Evolutionary conservation across 2,888 invertebrate genomes (phyloP).

Genomic region (Catocala nupta): DNA sequence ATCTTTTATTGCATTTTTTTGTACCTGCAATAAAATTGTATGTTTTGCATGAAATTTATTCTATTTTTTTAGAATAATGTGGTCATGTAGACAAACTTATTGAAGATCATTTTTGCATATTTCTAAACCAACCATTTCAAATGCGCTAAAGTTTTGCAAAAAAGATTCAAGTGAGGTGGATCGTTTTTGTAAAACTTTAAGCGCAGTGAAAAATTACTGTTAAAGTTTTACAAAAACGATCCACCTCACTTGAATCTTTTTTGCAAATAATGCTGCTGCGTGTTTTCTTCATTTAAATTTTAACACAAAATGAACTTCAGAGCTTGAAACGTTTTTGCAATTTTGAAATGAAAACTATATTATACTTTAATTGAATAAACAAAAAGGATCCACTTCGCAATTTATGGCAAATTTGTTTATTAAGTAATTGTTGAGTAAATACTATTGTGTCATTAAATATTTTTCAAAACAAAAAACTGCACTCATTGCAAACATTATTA

Average conservation of each 20-base stretch:
- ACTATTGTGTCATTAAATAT: too few species aligned
- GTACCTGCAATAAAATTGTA: constrained; percentile 17
- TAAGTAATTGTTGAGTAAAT: too few species aligned
- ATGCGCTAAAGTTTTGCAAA: constrained; percentile 22
- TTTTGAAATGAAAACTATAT: constrained; percentile 7
- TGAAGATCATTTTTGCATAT: constrained; percentile 24
- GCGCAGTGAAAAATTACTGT: constrained; percentile 12
- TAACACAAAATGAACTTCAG: too few species aligned
- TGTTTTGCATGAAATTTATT: constrained; percentile 3
- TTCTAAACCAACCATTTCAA: constrained; percentile 21
- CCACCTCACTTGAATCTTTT: constrained; percentile 23
- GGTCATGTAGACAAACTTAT: constrained; percentile 2
- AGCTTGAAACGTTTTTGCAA: too few species aligned
- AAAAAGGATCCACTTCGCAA: constrained; percentile 23
- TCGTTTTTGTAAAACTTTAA: constrained; percentile 24
- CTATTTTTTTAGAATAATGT: constrained; percentile 18
- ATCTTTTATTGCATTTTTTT: constrained; percentile 14
- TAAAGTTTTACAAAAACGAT: constrained; percentile 26
- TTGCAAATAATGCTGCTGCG: constrained; percentile 19
- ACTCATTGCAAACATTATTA: constrained; percentile 22
- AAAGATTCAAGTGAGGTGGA: constrained; percentile 13
- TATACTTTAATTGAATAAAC: constrained; percentile 25
- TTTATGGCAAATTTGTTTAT: constrained; percentile 13
- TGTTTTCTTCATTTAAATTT: constrained; percentile 8
- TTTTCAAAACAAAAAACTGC: neutral